A percentile compares a stretch with the other conserved stretches of the same genome.
phyloP scores from a whole-genome alignment of 2,113 vertebrate species.

The Seriola aureovittata region DNA sequence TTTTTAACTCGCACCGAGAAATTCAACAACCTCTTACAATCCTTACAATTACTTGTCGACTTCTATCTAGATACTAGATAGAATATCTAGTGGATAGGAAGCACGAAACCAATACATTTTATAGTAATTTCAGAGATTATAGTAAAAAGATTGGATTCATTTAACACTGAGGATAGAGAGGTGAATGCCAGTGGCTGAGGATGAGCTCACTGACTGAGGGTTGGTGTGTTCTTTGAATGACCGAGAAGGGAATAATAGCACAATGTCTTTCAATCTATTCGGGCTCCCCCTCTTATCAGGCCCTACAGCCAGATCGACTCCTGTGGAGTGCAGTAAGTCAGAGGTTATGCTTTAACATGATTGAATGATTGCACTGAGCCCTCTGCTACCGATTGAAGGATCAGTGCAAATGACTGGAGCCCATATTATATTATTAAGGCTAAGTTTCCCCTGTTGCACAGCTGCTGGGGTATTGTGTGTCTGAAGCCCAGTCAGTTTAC shows the following conservation, averaged over 20 bases:
- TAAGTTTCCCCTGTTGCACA: conserved; percentile 29
- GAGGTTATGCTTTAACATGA: conserved; percentile 56
- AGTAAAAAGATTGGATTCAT: background rate
- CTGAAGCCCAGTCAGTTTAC: conserved; percentile 10
- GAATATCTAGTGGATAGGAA: background rate
- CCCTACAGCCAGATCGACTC: background rate
- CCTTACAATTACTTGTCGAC: background rate
- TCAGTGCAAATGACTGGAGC: conserved; percentile 42
- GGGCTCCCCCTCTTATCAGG: background rate
- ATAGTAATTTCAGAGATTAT: background rate
- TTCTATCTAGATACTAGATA: background rate
- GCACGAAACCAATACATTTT: background rate
- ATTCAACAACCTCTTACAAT: background rate
- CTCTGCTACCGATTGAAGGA: conserved; percentile 38
- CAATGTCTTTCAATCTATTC: background rate
- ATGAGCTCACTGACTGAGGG: background rate
- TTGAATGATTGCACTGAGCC: conserved; percentile 49
- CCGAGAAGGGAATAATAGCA: background rate
- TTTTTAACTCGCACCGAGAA: background rate
- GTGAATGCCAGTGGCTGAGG: background rate
- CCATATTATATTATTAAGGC: conserved; percentile 36
- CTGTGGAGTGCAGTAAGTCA: conserved; percentile 15
- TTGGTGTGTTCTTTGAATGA: background rate
- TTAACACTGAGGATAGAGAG: background rate
- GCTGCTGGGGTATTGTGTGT: conserved; percentile 50